Conservation (phyloP, 2,888 invertebrate genomes). For the Drosophila nr. perissopoda region DNA sequence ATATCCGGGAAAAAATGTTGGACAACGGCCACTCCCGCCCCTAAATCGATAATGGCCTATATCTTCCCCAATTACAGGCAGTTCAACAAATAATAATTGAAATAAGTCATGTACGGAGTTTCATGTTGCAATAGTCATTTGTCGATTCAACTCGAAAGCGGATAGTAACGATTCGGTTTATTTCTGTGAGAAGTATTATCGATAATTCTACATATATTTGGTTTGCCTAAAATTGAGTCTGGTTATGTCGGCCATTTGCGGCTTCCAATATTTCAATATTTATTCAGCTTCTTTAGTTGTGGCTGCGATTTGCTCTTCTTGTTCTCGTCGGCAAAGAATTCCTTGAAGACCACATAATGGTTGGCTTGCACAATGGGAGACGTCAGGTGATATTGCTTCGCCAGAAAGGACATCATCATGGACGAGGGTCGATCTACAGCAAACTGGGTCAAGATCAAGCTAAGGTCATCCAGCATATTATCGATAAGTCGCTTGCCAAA, state of each 20-base stretch:
- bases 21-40: too few relatives aligned
- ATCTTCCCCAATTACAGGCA: too few relatives aligned
- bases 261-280: conserved; percentile 8
- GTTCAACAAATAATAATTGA: too few relatives aligned
- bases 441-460: conserved; percentile 88
- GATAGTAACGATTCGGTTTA: background rate
- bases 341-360: conserved; percentile 92
- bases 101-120: too few relatives aligned
- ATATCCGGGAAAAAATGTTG: too few relatives aligned
- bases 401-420: conserved; percentile 93
- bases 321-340: conserved; percentile 87
- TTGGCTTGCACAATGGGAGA: conserved; percentile 91
- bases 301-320: background rate
- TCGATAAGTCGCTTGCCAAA: conserved; percentile 93
- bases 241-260: background rate
- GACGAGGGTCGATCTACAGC: conserved; percentile 96
- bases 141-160: background rate
- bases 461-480: conserved; percentile 91
- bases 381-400: conserved; percentile 89
- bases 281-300: background rate
- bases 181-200: background rate
- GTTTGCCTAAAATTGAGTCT: background rate
- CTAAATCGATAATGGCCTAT: too few relatives aligned
- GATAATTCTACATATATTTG: background rate
- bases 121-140: background rate